Base-by-base conservation (phyloP, 2,888 invertebrate genomes). In the Junonia oenone region DNA sequence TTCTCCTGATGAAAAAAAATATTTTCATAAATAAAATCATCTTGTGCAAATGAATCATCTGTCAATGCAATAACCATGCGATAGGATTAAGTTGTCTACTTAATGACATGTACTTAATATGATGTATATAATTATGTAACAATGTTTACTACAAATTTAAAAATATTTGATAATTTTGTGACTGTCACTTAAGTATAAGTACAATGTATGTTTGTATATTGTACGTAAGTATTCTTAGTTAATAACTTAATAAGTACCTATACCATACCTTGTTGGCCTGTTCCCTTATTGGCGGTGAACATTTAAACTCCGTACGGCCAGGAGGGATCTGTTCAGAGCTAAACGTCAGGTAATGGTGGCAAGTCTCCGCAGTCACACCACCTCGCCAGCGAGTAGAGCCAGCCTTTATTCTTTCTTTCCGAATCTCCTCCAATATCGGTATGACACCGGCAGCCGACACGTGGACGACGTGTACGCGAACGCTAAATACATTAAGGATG, bases 311-410 rank as follows among this genome's bases (percentile, higher is more conserved):
- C 13, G 94, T 94, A 31, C 85, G 92, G 5, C 91, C 91, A 26
- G 91, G 86, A 6, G 93, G 93, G 33, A 95, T 90, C 52, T 93
- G 84, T 64, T 94, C 94, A 0, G 94, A 90, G 46, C 87, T 84
- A 33, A 95, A 79, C 0, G 91, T 88, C 22, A 95, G 81, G 73
- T 95, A 95, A 73, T 95, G 95, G 62, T 94, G 93, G 72, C 95
- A 95, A 1, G 95, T 95, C 76, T 95, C 95, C 0, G 92, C 93
- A 0, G 94, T 93, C 56, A 95, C 79, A 0, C 91, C 91, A 0
- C 85, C 90, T 2, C 92, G 91, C 69, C 88, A 89, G 1, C 72
- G 78, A 26, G 69, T 76, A 64, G 92, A 91, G 38, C 94, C 94
- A 63, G 56, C 81, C 69, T 50, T 83, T 72, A 56, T 82, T 76